phyloP scores from a whole-genome alignment of 2,888 invertebrate genomes.

The Deilephila elpenor region DNA sequence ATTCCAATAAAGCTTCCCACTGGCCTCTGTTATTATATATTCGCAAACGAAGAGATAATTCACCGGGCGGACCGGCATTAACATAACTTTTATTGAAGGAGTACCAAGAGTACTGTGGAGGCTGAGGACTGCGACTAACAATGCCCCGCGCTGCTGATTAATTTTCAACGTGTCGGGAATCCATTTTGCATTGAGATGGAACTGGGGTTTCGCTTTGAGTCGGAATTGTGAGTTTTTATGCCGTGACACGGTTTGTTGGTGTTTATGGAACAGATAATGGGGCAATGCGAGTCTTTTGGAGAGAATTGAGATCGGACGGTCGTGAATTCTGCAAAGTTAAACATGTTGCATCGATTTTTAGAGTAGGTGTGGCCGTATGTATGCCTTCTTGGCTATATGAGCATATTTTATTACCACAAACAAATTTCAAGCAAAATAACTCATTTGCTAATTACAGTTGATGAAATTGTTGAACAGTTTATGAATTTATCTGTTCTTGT shows the following conservation, averaged over 20 bases:
- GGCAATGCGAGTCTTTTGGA: too few relatives aligned
- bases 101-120: slow-evolving; percentile 48
- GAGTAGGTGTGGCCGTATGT: too few relatives aligned
- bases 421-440: too few relatives aligned
- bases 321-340: too few relatives aligned
- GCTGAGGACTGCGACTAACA: slow-evolving; percentile 74
- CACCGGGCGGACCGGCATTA: slow-evolving; percentile 77
- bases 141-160: slow-evolving; percentile 72
- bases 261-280: background rate
- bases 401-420: too few relatives aligned
- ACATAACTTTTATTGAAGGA: slow-evolving; percentile 84
- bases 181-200: slow-evolving; percentile 78
- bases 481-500: too few relatives aligned
- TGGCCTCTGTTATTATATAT: slow-evolving; percentile 81
- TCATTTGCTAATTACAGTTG: too few relatives aligned
- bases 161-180: slow-evolving; percentile 74
- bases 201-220: slow-evolving; percentile 18
- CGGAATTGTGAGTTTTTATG: slow-evolving; percentile 8
- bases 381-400: too few relatives aligned
- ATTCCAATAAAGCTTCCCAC: slow-evolving; percentile 81
- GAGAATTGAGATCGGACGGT: too few relatives aligned
- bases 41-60: slow-evolving; percentile 84
- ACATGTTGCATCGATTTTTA: too few relatives aligned
- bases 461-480: too few relatives aligned
- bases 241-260: background rate